Evolutionary conservation across 2,797 vertebrate species (phyloP), one percentile per base, ranked within the genome.

Genomic region (Pseudochromis fuscus): DNA sequence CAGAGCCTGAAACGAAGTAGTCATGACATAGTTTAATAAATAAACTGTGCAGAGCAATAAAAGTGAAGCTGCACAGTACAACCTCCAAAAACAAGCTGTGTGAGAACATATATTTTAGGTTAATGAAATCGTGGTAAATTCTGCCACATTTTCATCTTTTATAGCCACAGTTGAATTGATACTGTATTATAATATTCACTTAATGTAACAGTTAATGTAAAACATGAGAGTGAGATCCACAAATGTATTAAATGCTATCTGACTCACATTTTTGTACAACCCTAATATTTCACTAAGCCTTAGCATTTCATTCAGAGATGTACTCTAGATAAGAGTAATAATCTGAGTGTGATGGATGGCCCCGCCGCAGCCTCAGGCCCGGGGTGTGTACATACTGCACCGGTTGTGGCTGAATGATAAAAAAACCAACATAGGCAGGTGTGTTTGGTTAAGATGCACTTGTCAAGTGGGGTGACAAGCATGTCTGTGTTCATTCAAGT

Each of bases 361-460:
- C 86, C 84, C 78, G 85, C 77, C 80, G 79, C 73, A 83, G 88
- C 88, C 90, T 75, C 72, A 25, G 90, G 83, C 91, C 85, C 79
- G 78, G 58, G 84, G 82, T 93, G 92, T 94, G 92, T 91, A 92
- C 91, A 91, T 42, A 92, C 86, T 86, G 92, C 86, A 83, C 75
- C 74, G 85, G 83, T 87, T 91, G 91, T 71, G 48, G 85, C 85
- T 79, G 75, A 76, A 85, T n/a, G 88, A 94, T 93, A 93, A 92
- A n/a, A n/a, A n/a, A 89, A 84, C 86, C 83, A 85, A 88, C 89
- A 90, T 12, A 65, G 80, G 86, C 92, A 94, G 88, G 91, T 94
- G 94, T 95, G 93, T 94, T 94, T 94, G 93, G 90, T 94, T 94
- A 93, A 93, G 91, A 91, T 91, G 90, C 90, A 88, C 92, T 89